Base-by-base conservation (phyloP, 2,888 invertebrate genomes). In the Sisyra nigra region DNA sequence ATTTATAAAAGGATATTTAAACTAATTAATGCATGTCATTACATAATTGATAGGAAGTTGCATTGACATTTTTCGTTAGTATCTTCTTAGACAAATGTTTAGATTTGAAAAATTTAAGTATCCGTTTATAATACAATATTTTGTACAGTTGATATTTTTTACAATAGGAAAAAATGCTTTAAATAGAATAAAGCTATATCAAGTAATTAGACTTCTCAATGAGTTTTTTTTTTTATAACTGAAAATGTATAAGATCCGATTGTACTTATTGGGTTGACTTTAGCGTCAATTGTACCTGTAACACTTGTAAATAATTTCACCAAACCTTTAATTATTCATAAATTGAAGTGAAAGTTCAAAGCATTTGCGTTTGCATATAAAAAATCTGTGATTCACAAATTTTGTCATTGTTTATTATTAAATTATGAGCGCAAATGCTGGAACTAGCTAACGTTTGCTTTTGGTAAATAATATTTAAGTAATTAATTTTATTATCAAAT, bases 241-340 rank as follows among this genome's bases (percentile, higher is more conserved):
- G n/a, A n/a, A n/a, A n/a, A n/a, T n/a, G n/a, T n/a, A n/a, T n/a
- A n/a, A n/a, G 31, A 10, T 39, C 39, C 30, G 32, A 41, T 14
- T 41, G 41, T 38, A 38, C 38, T 38, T 38, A 38, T 24, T 24
- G 15, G 17, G 38, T 30, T 31, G 30, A 32, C 15, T 31, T 14
- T n/a, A 13, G n/a, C 14, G 32, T 31, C 41, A 41, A 32, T 41
- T 32, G 41, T 41, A 41, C 41, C 41, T 41, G 41, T 30, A 13
- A 14, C 15, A 11, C 19, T 10, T 18, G 38, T 18, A 3, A 34
- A 34, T 14, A 8, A 11, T 14, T 14, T 34, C 34, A 34, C n/a
- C 11, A 34, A 34, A 34, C n/a, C 15, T n/a, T 2, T 9, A 3
- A 14, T 34, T 14, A 9, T n/a, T 3, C 15, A 31, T 31, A 2